Evolutionary conservation across 2,113 vertebrate species (phyloP).

Genomic region (Cnemophilus loriae): DNA sequence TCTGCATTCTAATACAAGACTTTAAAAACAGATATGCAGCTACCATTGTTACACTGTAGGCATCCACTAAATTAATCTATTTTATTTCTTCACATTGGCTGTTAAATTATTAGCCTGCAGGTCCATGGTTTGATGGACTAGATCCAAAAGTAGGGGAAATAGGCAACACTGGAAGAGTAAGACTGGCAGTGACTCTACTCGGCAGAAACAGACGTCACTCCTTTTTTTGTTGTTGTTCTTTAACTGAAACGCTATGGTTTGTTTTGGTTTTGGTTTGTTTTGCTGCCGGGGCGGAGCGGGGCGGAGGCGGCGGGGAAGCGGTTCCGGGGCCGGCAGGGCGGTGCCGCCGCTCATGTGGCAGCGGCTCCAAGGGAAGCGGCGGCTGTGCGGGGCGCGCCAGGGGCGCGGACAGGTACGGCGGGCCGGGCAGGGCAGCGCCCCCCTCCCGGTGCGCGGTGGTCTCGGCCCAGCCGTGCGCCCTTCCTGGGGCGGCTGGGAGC

Average conservation of each 20-base stretch:
- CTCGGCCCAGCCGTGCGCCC: neutral
- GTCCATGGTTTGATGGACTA: neutral
- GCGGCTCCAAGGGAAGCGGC: neutral
- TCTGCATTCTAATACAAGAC: neutral
- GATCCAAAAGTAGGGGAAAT: neutral
- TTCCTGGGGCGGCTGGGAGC: neutral
- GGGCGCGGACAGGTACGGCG: neutral
- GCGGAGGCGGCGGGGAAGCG: neutral
- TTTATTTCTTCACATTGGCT: neutral
- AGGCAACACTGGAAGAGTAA: too few relatives aligned
- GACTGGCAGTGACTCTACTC: neutral
- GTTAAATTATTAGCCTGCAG: neutral
- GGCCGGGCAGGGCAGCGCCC: neutral
- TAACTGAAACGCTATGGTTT: fast-evolving
- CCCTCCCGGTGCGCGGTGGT: neutral
- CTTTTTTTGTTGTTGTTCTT: too few relatives aligned
- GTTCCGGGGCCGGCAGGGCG: neutral
- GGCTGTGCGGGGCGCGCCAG: neutral
- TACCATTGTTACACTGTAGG: neutral
- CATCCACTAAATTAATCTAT: too few relatives aligned
- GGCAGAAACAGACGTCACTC: neutral
- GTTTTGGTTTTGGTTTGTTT: neutral
- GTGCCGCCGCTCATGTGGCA: neutral
- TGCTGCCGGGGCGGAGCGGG: neutral
- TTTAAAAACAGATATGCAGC: neutral